A percentile compares a stretch with the other conserved stretches of the same genome.
Evolutionary conservation across 2,797 vertebrate genomes (phyloP).

Genomic region (Molossus alvarezi): DNA sequence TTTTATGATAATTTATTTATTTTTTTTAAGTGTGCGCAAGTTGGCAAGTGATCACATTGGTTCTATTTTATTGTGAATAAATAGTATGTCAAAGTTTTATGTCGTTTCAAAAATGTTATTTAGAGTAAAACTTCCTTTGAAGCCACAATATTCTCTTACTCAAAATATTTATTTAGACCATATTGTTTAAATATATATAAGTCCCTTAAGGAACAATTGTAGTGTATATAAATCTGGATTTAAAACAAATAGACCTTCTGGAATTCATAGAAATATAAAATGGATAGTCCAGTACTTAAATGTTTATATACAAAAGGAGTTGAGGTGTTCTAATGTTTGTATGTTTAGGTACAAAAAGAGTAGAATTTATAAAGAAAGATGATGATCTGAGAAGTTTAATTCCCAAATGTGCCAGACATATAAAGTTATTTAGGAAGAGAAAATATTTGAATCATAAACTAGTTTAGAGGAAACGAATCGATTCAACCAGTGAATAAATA

Average conservation of each 20-base stretch:
- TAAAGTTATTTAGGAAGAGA: slow-evolving; percentile 55
- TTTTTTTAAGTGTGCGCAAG: slow-evolving; percentile 73
- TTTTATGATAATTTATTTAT: slow-evolving; percentile 77
- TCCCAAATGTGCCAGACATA: slow-evolving; percentile 41
- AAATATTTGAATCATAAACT: slow-evolving; percentile 64
- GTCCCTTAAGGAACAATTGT: slow-evolving; percentile 78
- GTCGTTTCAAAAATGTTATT: slow-evolving; percentile 81
- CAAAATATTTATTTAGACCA: slow-evolving; percentile 85
- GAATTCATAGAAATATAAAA: slow-evolving; percentile 80
- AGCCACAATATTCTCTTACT: slow-evolving; percentile 73
- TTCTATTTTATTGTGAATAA: slow-evolving; percentile 83
- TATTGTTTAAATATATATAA: slow-evolving; percentile 83
- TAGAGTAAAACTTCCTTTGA: slow-evolving; percentile 85
- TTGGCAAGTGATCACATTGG: slow-evolving; percentile 73
- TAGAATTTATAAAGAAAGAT: slow-evolving; percentile 53
- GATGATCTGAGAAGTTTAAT: slow-evolving; percentile 60
- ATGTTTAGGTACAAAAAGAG: slow-evolving; percentile 70
- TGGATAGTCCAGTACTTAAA: slow-evolving; percentile 65
- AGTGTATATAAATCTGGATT: slow-evolving; percentile 78
- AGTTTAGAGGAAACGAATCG: slow-evolving; percentile 57
- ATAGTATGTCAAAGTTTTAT: slow-evolving; percentile 79
- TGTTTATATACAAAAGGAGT: slow-evolving; percentile 79
- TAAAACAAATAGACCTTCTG: slow-evolving; percentile 79
- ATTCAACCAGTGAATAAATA: background rate
- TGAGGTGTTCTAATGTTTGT: slow-evolving; percentile 77